A percentile compares a stretch with the other conserved stretches of the same genome.
Conservation (phyloP, 2,888 invertebrate species). For the Stenodema calcarata region DNA sequence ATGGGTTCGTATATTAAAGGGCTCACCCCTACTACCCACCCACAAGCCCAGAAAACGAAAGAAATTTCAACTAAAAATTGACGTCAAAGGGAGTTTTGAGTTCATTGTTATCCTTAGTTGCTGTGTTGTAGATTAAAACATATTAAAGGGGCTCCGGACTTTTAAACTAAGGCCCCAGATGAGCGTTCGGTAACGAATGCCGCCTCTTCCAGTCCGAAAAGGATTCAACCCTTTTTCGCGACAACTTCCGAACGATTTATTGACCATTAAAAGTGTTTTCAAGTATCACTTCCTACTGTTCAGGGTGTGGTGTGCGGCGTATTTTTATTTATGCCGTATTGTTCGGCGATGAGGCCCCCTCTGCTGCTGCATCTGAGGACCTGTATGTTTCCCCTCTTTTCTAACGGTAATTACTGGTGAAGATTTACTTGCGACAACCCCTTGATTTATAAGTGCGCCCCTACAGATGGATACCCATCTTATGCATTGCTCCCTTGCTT, state of each 20-base stretch:
- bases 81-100: background rate
- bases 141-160: background rate
- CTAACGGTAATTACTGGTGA: conserved; percentile 15
- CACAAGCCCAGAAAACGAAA: background rate
- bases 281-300: conserved; percentile 7
- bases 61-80: conserved; percentile 17
- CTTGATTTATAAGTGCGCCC: conserved; percentile 12
- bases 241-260: conserved; percentile 29
- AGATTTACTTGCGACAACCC: conserved; percentile 14
- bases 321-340: conserved; percentile 22
- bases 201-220: background rate
- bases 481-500: background rate
- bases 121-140: conserved; percentile 28
- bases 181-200: conserved; percentile 6
- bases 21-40: background rate
- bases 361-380: conserved; percentile 29
- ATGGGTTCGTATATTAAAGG: conserved; percentile 45
- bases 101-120: conserved; percentile 40
- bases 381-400: conserved; percentile 23
- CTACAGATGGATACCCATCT: background rate
- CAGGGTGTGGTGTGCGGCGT: background rate
- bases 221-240: conserved; percentile 11
- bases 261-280: conserved; percentile 23
- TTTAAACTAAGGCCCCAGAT: conserved; percentile 11
- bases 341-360: background rate